Evolutionary conservation across 2,113 vertebrate genomes (phyloP).

Genomic region (Eptesicus fuscus): DNA sequence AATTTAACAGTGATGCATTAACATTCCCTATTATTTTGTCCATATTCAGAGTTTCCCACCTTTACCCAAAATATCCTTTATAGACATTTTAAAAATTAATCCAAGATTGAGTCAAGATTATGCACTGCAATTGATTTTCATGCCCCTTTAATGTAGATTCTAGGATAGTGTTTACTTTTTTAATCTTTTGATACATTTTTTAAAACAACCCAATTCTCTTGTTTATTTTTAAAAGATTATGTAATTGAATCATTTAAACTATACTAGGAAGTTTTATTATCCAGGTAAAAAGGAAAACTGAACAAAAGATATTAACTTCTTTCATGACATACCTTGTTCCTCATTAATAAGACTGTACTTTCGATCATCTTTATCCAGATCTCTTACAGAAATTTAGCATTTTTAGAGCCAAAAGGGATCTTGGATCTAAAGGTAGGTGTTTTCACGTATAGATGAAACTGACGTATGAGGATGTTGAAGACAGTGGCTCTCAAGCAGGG

Average conservation of each 20-base stretch:
- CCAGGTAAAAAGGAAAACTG: not conserved
- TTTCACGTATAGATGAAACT: not conserved
- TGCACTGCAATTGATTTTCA: not conserved
- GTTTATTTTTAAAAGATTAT: constrained; percentile 1
- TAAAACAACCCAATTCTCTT: not conserved
- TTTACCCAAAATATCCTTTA: not conserved
- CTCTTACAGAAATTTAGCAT: not conserved
- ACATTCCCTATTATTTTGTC: not conserved
- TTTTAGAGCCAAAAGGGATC: not conserved
- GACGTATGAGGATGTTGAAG: not conserved
- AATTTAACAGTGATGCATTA: not conserved
- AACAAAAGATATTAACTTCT: constrained; percentile 22
- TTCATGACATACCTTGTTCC: not conserved
- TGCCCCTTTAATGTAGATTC: constrained; percentile 26
- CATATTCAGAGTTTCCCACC: not conserved
- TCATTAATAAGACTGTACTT: not conserved
- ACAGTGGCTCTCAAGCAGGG: not conserved
- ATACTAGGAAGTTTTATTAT: not conserved
- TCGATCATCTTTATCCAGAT: not conserved
- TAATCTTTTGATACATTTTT: constrained; percentile 5
- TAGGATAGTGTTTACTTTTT: not conserved
- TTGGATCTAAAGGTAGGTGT: not conserved
- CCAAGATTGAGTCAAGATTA: not conserved
- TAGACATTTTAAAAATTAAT: not conserved
- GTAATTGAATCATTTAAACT: constrained; percentile 18